Conservation (phyloP, 2,888 invertebrate genomes). For the Agrochola lota region DNA sequence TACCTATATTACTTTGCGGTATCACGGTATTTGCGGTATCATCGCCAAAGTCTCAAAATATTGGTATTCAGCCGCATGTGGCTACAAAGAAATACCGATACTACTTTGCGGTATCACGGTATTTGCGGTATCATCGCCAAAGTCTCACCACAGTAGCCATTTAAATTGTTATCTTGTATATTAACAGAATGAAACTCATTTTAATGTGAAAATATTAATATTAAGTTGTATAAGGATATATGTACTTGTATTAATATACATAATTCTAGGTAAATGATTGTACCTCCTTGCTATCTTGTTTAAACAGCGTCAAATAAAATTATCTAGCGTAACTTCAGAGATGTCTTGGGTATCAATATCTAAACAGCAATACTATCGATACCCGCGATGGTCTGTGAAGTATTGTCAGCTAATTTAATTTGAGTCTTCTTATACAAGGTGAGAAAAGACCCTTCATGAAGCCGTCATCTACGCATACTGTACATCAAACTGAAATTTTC, state of each 20-base stretch:
- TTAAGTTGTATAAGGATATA: conserved; percentile 58
- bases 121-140: conserved; percentile 16
- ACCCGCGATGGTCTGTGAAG: background rate
- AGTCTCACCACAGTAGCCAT: conserved; percentile 49
- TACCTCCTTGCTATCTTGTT: background rate
- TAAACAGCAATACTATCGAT: background rate
- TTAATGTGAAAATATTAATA: conserved; percentile 62
- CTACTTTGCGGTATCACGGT: background rate
- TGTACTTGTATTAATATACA: conserved; percentile 39
- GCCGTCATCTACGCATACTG: no score
- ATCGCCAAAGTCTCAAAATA: conserved; percentile 36
- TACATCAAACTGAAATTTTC: no score
- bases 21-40: conserved; percentile 3
- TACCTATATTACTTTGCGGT: conserved; percentile 9
- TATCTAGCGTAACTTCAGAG: background rate
- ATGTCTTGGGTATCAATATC: background rate
- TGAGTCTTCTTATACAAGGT: background rate
- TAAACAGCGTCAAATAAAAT: background rate
- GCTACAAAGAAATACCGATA: conserved; percentile 1
- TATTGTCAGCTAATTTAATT: background rate
- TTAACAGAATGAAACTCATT: conserved; percentile 65
- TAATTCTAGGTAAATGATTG: background rate
- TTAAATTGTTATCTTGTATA: conserved; percentile 65
- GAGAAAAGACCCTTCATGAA: no score
- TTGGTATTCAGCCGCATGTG: background rate